phyloP scores from a whole-genome alignment of 2,113 vertebrate genomes.

The Chrysemys picta region DNA sequence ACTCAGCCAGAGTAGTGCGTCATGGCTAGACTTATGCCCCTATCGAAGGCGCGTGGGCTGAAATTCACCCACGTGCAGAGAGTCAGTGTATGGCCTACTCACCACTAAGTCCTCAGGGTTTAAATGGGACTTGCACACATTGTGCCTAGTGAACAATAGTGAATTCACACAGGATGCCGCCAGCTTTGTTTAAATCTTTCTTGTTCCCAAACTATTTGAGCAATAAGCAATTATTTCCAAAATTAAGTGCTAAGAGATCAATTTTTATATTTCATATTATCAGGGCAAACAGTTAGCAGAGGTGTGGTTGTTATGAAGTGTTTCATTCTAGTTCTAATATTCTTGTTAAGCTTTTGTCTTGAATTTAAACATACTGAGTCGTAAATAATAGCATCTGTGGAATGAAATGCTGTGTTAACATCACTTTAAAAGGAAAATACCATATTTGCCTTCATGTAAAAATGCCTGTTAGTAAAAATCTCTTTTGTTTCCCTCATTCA shows the following conservation, averaged over 20 bases:
- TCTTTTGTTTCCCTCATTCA: not conserved
- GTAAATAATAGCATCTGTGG: slow-evolving; percentile 2
- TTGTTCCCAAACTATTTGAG: not conserved
- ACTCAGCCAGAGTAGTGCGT: not conserved
- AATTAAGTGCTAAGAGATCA: not conserved
- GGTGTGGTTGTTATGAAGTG: not conserved
- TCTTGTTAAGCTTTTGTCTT: not conserved
- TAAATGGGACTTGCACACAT: not conserved
- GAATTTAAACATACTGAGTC: not conserved
- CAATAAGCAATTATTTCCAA: not conserved
- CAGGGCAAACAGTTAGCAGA: not conserved
- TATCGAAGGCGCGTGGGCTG: not conserved
- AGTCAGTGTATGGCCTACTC: not conserved
- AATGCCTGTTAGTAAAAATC: not conserved
- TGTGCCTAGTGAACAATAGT: not conserved
- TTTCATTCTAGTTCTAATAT: not conserved
- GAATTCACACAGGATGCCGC: not conserved
- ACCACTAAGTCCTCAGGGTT: rapidly evolving
- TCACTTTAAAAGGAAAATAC: slow-evolving; percentile 20
- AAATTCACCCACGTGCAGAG: not conserved
- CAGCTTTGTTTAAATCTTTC: not conserved
- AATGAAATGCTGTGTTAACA: not conserved
- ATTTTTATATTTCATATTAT: not conserved
- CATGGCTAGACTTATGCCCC: not conserved
- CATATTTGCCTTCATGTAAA: slow-evolving; percentile 21